Evolutionary conservation across 1,140 invertebrate species (phyloP).

Genomic region (Bombus confusus): DNA sequence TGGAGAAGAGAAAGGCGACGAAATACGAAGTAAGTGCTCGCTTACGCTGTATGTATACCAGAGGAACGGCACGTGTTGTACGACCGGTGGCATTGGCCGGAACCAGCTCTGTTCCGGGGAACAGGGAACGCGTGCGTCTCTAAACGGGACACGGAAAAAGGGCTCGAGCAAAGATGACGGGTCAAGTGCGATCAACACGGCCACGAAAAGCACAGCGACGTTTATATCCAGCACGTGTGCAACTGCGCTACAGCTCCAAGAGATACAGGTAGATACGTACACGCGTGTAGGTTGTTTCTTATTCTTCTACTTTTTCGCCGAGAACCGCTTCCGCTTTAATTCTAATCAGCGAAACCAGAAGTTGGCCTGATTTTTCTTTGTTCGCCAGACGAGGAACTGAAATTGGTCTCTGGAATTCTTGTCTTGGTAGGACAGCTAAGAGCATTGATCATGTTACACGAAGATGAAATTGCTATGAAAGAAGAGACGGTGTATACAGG

Average conservation of each 20-base stretch:
- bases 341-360: no score
- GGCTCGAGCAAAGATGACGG: constrained; percentile 48
- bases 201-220: background rate
- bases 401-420: no score
- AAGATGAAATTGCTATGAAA: no score
- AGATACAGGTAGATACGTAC: no score
- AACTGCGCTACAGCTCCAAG: background rate
- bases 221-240: background rate
- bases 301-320: no score
- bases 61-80: constrained; percentile 73
- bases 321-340: no score
- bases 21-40: constrained; percentile 53
- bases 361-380: no score
- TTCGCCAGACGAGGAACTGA: no score
- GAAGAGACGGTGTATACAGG: no score
- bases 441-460: no score
- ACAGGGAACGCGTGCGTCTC: constrained; percentile 14
- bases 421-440: no score
- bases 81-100: constrained; percentile 62
- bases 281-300: no score
- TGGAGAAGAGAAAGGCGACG: constrained; percentile 44
- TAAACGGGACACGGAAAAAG: constrained; percentile 41
- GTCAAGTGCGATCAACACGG: constrained; percentile 52
- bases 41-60: background rate
- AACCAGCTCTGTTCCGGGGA: constrained; percentile 47